Base-by-base conservation (phyloP, 2,888 invertebrate genomes). In the Nezara viridula region DNA sequence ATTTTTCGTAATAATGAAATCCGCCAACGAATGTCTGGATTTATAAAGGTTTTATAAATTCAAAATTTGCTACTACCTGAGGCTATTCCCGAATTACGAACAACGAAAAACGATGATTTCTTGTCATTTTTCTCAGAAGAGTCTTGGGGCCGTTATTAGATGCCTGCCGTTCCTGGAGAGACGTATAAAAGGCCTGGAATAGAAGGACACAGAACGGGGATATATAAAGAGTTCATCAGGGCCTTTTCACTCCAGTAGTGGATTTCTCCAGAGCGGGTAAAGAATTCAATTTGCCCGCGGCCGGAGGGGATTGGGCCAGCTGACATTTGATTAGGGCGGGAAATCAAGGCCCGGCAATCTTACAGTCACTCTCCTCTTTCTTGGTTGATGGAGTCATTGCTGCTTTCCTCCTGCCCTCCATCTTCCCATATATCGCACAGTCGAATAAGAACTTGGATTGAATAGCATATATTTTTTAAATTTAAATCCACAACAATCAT, bases 151-250 rank as follows among this genome's bases (percentile, higher is more conserved):
- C 27, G 66, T 73, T 73, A 73, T 73, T 73, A 73, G 37, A 73
- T 37, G 16, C 19, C 66, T 37, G 66, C 32, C 66, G 66, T 73
- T 37, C 66, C 66, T 19, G 66, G 66, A 37, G 66, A 73, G 66
- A 19, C 32, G 66, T 37, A 37, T 73, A 73, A 37, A 73, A 37
- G 37, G 19, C 32, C 66, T 32, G 66, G 32, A 73, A 37, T 37
- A 37, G 66, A 32, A 66, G 66, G 66, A 73, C 66, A 73, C 66
- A 73, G 66, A 44, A n/a, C 44, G 3, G 81, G 81, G 81, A 81
- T 81, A 81, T 81, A 81, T 81, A 81, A 81, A 81, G 81, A 81
- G 81, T 81, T 81, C 81, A 81, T 81, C 81, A 81, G 81, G 81
- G 81, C 81, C 81, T 81, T 81, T 81, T 81, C 81, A 81, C 81